phyloP scores from a whole-genome alignment of 2,113 vertebrate species.

The Embiotoca jacksoni region DNA sequence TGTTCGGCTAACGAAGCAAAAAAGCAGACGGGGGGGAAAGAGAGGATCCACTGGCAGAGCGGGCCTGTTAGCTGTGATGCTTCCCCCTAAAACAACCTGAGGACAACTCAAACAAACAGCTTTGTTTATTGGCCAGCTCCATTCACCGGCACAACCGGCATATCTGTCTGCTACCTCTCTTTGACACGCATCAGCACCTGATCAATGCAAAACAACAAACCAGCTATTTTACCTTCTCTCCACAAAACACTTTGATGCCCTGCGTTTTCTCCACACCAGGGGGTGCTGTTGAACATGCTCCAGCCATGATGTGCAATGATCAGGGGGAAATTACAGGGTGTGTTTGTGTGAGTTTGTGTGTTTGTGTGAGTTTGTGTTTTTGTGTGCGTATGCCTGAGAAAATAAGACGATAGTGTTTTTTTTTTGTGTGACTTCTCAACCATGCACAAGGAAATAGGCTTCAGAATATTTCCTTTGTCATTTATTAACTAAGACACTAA shows the following conservation, averaged over 20 bases:
- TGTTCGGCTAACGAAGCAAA: slow-evolving; percentile 43
- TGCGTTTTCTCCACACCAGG: slow-evolving; percentile 60
- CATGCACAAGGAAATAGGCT: slow-evolving; percentile 33
- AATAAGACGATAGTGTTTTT: background rate
- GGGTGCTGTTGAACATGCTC: slow-evolving; percentile 64
- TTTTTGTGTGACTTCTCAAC: slow-evolving; percentile 21
- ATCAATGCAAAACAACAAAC: slow-evolving; percentile 36
- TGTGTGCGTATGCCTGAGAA: background rate
- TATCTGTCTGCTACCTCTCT: slow-evolving; percentile 16
- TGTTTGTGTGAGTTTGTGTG: background rate
- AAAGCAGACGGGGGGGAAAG: background rate
- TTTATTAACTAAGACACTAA: slow-evolving; percentile 72
- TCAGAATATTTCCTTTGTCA: slow-evolving; percentile 43
- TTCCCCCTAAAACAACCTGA: slow-evolving; percentile 16
- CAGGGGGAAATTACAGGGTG: background rate
- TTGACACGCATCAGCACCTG: slow-evolving; percentile 29
- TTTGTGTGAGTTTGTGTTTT: background rate
- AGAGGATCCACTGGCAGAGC: slow-evolving; percentile 2
- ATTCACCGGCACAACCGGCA: slow-evolving; percentile 50
- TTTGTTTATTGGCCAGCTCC: slow-evolving; percentile 38
- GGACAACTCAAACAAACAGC: slow-evolving; percentile 54
- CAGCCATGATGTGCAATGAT: slow-evolving; percentile 17
- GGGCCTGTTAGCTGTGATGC: slow-evolving; percentile 10
- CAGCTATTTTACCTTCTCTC: background rate
- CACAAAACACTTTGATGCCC: background rate